Percentiles rank a stretch among this genome's conserved stretches.
Evolutionary conservation across 92 coral and sea anemone species (phyloP).

Genomic region (Phymanthus crucifer): DNA sequence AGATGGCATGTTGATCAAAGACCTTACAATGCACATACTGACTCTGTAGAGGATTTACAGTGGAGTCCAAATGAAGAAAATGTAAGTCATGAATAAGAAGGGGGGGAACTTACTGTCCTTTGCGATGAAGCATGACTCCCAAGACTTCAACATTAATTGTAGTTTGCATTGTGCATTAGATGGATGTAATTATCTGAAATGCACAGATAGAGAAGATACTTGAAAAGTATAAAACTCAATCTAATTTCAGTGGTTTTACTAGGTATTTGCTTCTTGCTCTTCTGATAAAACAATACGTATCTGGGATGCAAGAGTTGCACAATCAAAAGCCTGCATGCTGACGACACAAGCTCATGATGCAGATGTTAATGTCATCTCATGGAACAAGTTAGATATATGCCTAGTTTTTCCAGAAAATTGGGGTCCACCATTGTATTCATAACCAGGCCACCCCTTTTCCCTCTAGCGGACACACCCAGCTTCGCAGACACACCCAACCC

Average conservation of each 20-base stretch:
- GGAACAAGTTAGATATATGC: constrained; percentile 73
- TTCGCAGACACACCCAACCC: no score
- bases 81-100: constrained; percentile 36
- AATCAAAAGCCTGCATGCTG: constrained; percentile 92
- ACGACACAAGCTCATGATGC: constrained; percentile 91
- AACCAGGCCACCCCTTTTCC: no score
- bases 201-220: neutral
- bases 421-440: no score
- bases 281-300: constrained; percentile 85
- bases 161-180: no score
- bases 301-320: constrained; percentile 96
- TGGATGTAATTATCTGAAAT: no score
- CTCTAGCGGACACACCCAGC: no score
- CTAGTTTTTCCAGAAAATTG: neutral
- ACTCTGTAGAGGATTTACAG: constrained; percentile 93
- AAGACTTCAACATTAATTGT: no score
- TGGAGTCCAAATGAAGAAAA: constrained; percentile 98
- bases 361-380: constrained; percentile 94
- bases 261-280: constrained; percentile 99
- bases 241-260: neutral
- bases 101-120: no score
- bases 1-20: constrained; percentile 96
- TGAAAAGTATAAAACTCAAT: neutral
- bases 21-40: constrained; percentile 82
- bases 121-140: no score